These are phyloP conservation scores for Masnerella sp. DNA, from an alignment of 2,888 invertebrate species.

Conservation along the genomic window DNA sequence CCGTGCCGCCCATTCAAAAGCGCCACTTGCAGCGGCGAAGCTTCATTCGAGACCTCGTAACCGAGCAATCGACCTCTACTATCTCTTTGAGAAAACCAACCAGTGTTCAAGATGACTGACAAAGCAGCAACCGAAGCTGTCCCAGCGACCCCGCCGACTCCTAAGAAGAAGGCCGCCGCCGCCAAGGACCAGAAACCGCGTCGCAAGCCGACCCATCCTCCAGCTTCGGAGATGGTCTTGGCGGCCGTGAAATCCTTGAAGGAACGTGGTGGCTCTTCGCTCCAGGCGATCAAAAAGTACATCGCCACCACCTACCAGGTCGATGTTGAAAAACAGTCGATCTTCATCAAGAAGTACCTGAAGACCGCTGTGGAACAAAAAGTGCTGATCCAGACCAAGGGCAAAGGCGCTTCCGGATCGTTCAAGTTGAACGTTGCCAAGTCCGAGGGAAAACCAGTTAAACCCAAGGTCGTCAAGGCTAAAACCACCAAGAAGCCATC, in stretches of 20 bases:
- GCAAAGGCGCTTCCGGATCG: constrained; percentile 79
- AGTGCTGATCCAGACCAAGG: constrained; percentile 80
- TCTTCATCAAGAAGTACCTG: constrained; percentile 81
- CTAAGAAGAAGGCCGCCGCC: constrained; percentile 51
- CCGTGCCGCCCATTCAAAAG: neutral
- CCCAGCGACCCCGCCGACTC: constrained; percentile 21
- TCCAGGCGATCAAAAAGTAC: constrained; percentile 82
- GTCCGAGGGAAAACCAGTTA: constrained; percentile 50
- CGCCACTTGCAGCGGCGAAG: neutral
- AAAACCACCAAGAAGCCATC: constrained; percentile 17
- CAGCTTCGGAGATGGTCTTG: constrained; percentile 24
- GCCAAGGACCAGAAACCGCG: constrained; percentile 8
- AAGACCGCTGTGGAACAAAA: constrained; percentile 80
- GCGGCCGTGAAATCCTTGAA: constrained; percentile 70
- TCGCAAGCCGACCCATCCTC: constrained; percentile 13
- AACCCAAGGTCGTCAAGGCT: constrained; percentile 51
- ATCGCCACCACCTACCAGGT: constrained; percentile 81
- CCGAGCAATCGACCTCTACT: neutral
- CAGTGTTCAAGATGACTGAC: constrained; percentile 6
- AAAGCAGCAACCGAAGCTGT: constrained; percentile 9
- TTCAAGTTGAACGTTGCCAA: constrained; percentile 14
- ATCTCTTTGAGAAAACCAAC: neutral
- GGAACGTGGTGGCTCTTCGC: constrained; percentile 81
- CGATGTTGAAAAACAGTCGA: constrained; percentile 80
- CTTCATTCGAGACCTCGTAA: neutral